Conservation (phyloP, 2,888 invertebrate genomes). For the Elysia crispata region DNA sequence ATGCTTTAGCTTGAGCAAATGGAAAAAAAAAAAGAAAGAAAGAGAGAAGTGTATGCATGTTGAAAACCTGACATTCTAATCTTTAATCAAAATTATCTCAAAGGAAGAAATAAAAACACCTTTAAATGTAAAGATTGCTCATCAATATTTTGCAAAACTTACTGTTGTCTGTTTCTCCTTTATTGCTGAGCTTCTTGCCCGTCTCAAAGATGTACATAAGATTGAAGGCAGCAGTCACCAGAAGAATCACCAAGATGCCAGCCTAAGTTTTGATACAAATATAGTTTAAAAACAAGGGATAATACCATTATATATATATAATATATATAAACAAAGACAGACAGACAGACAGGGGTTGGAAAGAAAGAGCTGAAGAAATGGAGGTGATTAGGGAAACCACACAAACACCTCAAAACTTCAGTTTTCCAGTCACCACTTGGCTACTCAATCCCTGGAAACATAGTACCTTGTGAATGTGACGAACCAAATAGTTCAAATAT, state of each 20-base stretch:
- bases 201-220: constrained; percentile 53
- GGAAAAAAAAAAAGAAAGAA: too few relatives aligned
- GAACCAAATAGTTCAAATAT: too few relatives aligned
- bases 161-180: constrained; percentile 11
- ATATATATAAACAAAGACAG: neutral
- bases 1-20: too few relatives aligned
- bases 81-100: too few relatives aligned
- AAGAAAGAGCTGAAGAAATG: neutral
- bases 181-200: constrained; percentile 46
- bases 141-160: constrained; percentile 20
- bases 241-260: constrained; percentile 49
- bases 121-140: too few relatives aligned
- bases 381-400: neutral
- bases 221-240: constrained; percentile 52
- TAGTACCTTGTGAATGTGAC: too few relatives aligned
- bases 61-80: too few relatives aligned
- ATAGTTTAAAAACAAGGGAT: neutral
- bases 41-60: too few relatives aligned
- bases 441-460: too few relatives aligned
- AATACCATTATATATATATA: neutral
- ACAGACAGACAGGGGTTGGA: neutral
- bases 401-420: neutral
- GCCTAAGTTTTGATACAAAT: constrained; percentile 39
- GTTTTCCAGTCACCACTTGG: neutral
- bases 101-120: too few relatives aligned